Evolutionary conservation across 2,888 invertebrate genomes (phyloP).

Genomic region (Apodemia mormo): DNA sequence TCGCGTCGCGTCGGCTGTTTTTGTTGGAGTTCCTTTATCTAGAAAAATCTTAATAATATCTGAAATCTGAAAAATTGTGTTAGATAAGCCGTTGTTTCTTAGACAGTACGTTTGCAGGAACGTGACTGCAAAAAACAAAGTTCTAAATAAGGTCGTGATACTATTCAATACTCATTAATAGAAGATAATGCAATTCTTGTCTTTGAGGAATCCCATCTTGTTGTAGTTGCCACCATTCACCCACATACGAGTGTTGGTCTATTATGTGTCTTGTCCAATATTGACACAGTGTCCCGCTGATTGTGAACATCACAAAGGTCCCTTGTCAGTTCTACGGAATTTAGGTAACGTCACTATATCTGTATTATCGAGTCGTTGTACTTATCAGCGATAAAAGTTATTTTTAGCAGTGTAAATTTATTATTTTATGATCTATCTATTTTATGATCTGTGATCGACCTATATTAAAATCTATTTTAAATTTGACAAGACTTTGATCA

Average conservation of each 20-base stretch:
- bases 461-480: too few species aligned
- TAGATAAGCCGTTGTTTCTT: too few species aligned
- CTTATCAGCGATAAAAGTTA: not conserved
- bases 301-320: constrained; percentile 64
- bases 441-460: too few species aligned
- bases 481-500: too few species aligned
- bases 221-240: constrained; percentile 44
- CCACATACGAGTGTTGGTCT: constrained; percentile 61
- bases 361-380: not conserved
- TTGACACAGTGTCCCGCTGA: constrained; percentile 71
- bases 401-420: not conserved
- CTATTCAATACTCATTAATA: not conserved
- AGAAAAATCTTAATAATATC: too few species aligned
- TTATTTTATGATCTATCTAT: too few species aligned
- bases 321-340: constrained; percentile 56
- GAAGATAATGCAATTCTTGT: not conserved
- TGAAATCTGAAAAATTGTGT: too few species aligned
- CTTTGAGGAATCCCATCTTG: constrained; percentile 1
- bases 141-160: not conserved
- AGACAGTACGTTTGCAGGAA: not conserved
- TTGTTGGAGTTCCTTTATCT: too few species aligned
- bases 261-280: constrained; percentile 68
- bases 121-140: not conserved
- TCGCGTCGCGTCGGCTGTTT: too few species aligned
- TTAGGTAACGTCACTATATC: constrained; percentile 1